A percentile compares a stretch with the other conserved stretches of the same genome.
phyloP scores from a whole-genome alignment of 2,113 vertebrate species.

The Poeciliopsis turrubarensis region DNA sequence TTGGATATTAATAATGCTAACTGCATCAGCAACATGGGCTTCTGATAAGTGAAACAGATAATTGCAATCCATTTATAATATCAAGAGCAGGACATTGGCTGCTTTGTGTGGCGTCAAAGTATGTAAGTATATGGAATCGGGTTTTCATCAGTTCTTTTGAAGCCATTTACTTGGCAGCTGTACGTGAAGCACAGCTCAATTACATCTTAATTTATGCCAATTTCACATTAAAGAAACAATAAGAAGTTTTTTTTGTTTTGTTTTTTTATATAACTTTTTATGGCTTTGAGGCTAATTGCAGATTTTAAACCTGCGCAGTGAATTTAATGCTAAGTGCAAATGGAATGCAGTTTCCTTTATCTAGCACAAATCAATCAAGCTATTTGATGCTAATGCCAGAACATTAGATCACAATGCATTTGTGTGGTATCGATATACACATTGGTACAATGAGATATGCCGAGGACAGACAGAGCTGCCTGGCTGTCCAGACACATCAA shows the following conservation, averaged over 20 bases:
- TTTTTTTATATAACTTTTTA: not conserved
- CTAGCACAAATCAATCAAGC: constrained; percentile 22
- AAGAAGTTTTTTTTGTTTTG: not conserved
- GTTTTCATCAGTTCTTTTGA: constrained; percentile 2
- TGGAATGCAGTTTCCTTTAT: constrained; percentile 18
- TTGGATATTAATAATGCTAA: not conserved
- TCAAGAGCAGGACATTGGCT: not conserved
- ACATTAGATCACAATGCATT: constrained; percentile 33
- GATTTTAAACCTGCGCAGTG: not conserved
- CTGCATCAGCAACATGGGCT: not conserved
- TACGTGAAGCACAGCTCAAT: not conserved
- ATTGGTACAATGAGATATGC: constrained; percentile 51
- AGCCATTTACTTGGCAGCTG: not conserved
- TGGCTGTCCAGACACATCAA: constrained; percentile 55
- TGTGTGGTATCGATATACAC: constrained; percentile 41
- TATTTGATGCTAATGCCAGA: constrained; percentile 27
- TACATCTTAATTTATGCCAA: not conserved
- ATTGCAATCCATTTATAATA: not conserved
- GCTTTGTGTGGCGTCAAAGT: not conserved
- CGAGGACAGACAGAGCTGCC: constrained; percentile 55
- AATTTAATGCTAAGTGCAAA: constrained; percentile 39
- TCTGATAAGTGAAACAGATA: constrained; percentile 8
- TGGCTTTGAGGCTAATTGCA: not conserved
- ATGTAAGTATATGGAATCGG: not conserved
- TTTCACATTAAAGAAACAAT: constrained; percentile 3